phyloP scores from a whole-genome alignment of 2,888 invertebrate species.

The Malachius bipustulatus region DNA sequence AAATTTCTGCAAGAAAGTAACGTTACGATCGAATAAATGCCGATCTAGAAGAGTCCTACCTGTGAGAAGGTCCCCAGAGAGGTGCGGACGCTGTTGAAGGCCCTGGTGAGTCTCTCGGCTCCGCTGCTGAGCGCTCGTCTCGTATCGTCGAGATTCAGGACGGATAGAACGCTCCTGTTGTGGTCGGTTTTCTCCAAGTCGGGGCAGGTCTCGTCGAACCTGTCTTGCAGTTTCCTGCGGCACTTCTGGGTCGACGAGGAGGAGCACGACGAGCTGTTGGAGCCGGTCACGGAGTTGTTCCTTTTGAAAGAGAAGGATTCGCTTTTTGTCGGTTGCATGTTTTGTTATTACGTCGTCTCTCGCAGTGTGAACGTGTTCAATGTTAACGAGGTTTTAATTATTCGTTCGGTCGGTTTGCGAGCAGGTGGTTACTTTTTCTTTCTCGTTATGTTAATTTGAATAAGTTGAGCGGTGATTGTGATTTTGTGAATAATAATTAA shows the following conservation, averaged over 20 bases:
- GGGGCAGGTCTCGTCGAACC: constrained; percentile 25
- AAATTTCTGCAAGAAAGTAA: constrained; percentile 39
- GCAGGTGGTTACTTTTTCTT: too few species aligned
- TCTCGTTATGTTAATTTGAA: too few species aligned
- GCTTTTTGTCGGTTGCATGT: constrained; percentile 4
- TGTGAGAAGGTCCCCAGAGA: constrained; percentile 56
- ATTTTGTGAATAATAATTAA: too few species aligned
- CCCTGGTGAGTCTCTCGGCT: constrained; percentile 54
- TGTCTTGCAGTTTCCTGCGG: constrained; percentile 30
- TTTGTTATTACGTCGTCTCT: too few species aligned
- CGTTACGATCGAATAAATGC: constrained; percentile 4
- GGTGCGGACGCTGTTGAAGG: constrained; percentile 51
- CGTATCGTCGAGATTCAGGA: constrained; percentile 47
- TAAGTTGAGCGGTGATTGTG: too few species aligned
- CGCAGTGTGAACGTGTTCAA: too few species aligned
- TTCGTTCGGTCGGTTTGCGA: too few species aligned
- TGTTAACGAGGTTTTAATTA: too few species aligned
- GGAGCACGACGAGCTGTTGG: constrained; percentile 21
- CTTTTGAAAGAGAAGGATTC: constrained; percentile 29
- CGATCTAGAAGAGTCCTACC: constrained; percentile 33
- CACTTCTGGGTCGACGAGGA: constrained; percentile 25
- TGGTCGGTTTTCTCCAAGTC: constrained; percentile 12
- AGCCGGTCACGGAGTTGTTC: constrained; percentile 23
- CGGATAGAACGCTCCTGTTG: constrained; percentile 30
- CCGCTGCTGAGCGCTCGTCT: constrained; percentile 51